Base-by-base conservation (phyloP, 2,113 vertebrate genomes). In the Mellivora capensis region DNA sequence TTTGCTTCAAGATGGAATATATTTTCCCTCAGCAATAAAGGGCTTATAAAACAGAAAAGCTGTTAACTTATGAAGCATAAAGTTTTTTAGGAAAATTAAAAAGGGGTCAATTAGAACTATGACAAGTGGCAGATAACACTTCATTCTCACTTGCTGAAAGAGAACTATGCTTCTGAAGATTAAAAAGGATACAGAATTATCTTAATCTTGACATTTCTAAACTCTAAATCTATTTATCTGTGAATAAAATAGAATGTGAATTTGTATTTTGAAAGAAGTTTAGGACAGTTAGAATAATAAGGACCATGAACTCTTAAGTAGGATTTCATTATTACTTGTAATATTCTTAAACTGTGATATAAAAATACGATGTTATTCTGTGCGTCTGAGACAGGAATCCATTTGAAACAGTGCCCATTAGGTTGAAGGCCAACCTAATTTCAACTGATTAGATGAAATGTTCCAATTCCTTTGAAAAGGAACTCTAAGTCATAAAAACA, bases 121-220 rank as follows among this genome's bases (percentile, higher is more conserved):
- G 31, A 59, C 4, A 34, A 44, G 34, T 74, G 14, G 71, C 25
- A 57, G 10, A 0, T 42, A 82, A 82, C 15, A 87, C 49, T 64
- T 87, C n/a, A 96, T 52, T 94, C 80, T 96, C 49, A 84, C n/a
- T 94, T 95, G 34, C 0, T 97, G 39, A 94, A 86, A 90, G 61
- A 89, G 62, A 92, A 80, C 2, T 82, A 47, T 34, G 29, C 4
- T 52, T 69, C 59, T 71, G 44, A 90, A 80, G 31, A 39, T 87
- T 74, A n/a, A 80, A 90, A 95, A 52, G 39, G 31, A 52, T 9
- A 61, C 14, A 39, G 10, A 61, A 89, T 72, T 80, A 83, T 27
- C 76, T 80, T 93, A 72, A 88, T 44, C 23, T 31, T 59, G 57
- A 97, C 54, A 91, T 91, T 90, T 77, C 54, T 86, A 93, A 88